These are phyloP conservation scores for Heliconius charithonia DNA, from an alignment of 2,888 invertebrate species.

Conservation along the genomic window DNA sequence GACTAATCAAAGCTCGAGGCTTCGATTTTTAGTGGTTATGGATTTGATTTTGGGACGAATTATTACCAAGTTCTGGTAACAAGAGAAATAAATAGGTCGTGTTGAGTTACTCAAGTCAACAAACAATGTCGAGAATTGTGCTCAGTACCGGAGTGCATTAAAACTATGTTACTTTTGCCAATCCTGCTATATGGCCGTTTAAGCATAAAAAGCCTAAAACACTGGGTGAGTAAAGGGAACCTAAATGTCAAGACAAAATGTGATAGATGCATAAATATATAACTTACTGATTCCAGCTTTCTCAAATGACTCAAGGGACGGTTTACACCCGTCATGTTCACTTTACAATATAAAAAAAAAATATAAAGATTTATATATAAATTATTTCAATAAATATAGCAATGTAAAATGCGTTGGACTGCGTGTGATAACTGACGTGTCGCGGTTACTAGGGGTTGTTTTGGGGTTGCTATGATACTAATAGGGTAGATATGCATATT, in stretches of 20 bases:
- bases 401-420: constrained; percentile 34
- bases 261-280: not conserved
- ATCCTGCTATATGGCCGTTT: too few species aligned
- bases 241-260: not conserved
- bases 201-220: too few species aligned
- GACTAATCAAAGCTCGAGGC: too few species aligned
- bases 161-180: too few species aligned
- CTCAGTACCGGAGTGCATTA: too few species aligned
- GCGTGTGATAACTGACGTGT: constrained; percentile 31
- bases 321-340: constrained; percentile 60
- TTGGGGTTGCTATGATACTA: constrained; percentile 48
- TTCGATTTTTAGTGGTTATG: too few species aligned
- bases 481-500: not conserved
- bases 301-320: constrained; percentile 75
- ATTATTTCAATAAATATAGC: constrained; percentile 20
- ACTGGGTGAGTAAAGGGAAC: too few species aligned
- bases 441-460: constrained; percentile 53
- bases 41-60: too few species aligned
- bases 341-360: not conserved
- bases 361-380: constrained; percentile 18
- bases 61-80: too few species aligned
- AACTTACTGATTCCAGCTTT: constrained; percentile 71
- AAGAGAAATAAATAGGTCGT: too few species aligned
- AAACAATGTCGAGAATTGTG: too few species aligned
- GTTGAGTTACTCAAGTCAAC: too few species aligned